phyloP scores from a whole-genome alignment of 2,888 invertebrate genomes.

The Hedya salicella region DNA sequence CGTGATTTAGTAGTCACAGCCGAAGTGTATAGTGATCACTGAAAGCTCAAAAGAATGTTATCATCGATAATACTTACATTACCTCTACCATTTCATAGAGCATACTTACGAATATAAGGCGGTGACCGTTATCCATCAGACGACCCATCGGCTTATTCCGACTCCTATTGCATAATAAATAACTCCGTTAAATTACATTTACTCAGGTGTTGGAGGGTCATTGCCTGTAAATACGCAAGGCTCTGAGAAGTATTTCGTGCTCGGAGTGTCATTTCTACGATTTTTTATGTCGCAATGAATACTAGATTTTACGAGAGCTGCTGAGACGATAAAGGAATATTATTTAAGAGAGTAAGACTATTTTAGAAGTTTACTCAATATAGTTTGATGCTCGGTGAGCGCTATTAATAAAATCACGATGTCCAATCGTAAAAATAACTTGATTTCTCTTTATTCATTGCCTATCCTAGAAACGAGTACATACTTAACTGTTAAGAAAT shows the following conservation, averaged over 20 bases:
- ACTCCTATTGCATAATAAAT: slow-evolving; percentile 35
- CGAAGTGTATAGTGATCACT: no score
- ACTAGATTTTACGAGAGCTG: slow-evolving; percentile 35
- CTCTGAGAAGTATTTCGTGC: slow-evolving; percentile 7
- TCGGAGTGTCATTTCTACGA: slow-evolving; percentile 25
- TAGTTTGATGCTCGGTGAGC: neutral
- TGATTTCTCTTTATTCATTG: neutral
- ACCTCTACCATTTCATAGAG: no score
- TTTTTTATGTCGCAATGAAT: slow-evolving; percentile 38
- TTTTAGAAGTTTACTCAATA: neutral
- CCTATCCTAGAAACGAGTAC: no score
- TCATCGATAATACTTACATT: no score
- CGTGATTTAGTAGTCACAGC: no score
- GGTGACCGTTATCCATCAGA: slow-evolving; percentile 42
- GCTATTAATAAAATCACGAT: neutral
- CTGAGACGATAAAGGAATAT: slow-evolving; percentile 32
- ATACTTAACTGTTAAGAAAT: no score
- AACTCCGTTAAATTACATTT: slow-evolving; percentile 27
- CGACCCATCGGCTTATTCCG: slow-evolving; percentile 30
- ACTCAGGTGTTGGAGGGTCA: slow-evolving; percentile 18
- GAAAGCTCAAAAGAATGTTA: no score
- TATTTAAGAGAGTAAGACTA: slow-evolving; percentile 20
- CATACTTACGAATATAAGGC: no score
- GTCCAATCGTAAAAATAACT: neutral
- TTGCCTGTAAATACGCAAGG: slow-evolving; percentile 8